These are phyloP conservation scores for Nemopilema nomurai DNA, from an alignment of 30 jellyfish, hydroid and myxozoan species.

Conservation along the genomic window DNA sequence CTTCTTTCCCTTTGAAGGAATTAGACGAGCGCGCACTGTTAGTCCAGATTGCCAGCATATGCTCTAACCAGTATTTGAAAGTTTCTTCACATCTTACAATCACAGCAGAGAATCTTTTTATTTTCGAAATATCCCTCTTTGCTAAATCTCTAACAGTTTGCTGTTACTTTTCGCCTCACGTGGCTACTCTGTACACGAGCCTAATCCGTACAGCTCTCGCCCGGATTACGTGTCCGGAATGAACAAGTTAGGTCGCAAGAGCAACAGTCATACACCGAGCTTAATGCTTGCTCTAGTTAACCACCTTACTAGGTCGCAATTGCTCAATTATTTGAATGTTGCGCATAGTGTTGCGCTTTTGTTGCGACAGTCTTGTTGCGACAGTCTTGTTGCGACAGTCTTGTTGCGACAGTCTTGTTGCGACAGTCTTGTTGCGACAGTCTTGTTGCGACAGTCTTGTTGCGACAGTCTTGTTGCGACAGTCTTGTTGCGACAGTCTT, in stretches of 20 bases:
- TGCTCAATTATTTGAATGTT: no score
- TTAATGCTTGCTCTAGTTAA: no score
- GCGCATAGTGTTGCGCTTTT: no score
- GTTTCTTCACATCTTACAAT: neutral
- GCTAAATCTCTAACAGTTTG: conserved; percentile 14
- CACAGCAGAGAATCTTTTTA: neutral
- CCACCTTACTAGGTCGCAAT: no score
- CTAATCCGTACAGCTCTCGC: neutral
- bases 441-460: no score
- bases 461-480: no score
- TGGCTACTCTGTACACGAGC: neutral
- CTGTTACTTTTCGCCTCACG: conserved; percentile 20
- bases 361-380: no score
- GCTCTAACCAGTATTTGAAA: conserved; percentile 34
- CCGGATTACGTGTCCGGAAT: neutral
- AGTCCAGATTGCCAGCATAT: conserved; percentile 58
- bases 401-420: no score
- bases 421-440: no score
- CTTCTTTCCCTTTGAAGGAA: conserved; percentile 45
- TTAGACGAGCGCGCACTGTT: conserved; percentile 11
- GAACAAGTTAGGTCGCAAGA: neutral
- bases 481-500: no score
- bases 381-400: no score
- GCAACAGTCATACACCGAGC: no score
- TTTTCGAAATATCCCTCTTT: neutral